Base-by-base conservation (phyloP, 2,888 invertebrate genomes). In the Brachycybe producta region DNA sequence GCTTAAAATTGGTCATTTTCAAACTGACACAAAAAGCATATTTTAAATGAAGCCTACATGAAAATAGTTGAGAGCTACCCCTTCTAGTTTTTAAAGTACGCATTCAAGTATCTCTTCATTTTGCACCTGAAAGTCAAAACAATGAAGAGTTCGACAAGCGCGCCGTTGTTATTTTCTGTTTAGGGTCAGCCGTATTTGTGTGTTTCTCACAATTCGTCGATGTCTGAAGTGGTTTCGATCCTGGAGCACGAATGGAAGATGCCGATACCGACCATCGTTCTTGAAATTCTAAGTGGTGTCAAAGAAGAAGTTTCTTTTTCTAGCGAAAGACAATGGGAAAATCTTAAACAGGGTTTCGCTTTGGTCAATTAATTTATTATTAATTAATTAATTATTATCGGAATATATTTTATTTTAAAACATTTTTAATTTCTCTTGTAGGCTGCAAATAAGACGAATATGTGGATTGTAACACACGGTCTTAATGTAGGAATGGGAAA, bases 381-480 rank as follows among this genome's bases (percentile, higher is more conserved):
- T 11, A 32, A n/a, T n/a, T 32, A 32, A 32, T 13, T n/a, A 32
- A 11, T 11, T 32, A 1, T 35, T 35, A 15, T 35, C 3, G 35
- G 17, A 2, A 15, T 35, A 17, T 17, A 17, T 1, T 2, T n/a
- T n/a, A n/a, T n/a, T n/a, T n/a, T n/a, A n/a, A n/a, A n/a, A n/a
- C n/a, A 32, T 32, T 23, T 41, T 21, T 19, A 41, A 35, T 24
- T 30, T 11, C n/a, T 11, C 15, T 35, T 38, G 35, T 38, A 59
- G 65, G 64, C 65, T 42, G 65, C 65, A 5, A 65, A 65, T 55
- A 60, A 63, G 4, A 65, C 64, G 38, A 52, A 58, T 39, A 64
- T 65, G 62, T 65, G 65, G 66, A 61, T 66, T 24, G 52, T 65
- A 4, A 62, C 64, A 3, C 62, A 63, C 50, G 65, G 65, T 1